Base-by-base conservation (phyloP, 2,113 vertebrate species). In the Grammomys dolichurus region DNA sequence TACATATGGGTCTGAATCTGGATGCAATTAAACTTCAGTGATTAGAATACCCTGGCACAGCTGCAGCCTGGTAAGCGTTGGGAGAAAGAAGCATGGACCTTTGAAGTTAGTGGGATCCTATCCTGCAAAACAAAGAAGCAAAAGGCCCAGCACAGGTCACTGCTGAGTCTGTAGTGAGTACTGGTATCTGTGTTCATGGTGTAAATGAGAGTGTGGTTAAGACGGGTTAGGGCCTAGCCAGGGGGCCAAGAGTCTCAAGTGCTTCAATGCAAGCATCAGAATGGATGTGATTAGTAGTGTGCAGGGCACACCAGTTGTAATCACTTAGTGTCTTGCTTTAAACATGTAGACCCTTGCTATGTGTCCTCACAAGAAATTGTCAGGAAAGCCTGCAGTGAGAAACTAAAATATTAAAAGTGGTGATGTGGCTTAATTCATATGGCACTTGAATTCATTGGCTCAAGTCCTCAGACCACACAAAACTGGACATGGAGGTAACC, bases 11-110 rank as follows among this genome's bases (percentile, higher is more conserved):
- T 14, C 3, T n/a, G 87, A 17, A 19, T 36, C 22, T 3, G 2
- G 46, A 46, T n/a, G 22, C 13, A 2, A 17, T 60, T 60, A 58
- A 26, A 63, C n/a, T 20, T 14, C 1, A 56, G 78, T 14, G 13
- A 28, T 88, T 28, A 63, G 77, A 6, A 2, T 65, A 1, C 0
- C 3, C 22, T 46, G 70, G 7, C 24, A 2, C 31, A 7, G 6
- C 9, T 20, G 0, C 5, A 5, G 1, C 5, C 56, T 0, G 4
- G 0, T 5, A 28, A 12, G 51, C 14, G 1, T n/a, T 72, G 54
- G 6, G 4, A 63, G 60, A 81, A 84, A 70, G 81, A 76, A 16
- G n/a, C 54, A 46, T 28, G 51, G 1, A n/a, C 69, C 28, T 17
- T 40, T 58, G 77, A 20, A 65, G 84, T n/a, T 5, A 73, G 10